These are phyloP conservation scores for Cygnus buccinator DNA, from an alignment of 2,113 vertebrate species.

Conservation along the genomic window DNA sequence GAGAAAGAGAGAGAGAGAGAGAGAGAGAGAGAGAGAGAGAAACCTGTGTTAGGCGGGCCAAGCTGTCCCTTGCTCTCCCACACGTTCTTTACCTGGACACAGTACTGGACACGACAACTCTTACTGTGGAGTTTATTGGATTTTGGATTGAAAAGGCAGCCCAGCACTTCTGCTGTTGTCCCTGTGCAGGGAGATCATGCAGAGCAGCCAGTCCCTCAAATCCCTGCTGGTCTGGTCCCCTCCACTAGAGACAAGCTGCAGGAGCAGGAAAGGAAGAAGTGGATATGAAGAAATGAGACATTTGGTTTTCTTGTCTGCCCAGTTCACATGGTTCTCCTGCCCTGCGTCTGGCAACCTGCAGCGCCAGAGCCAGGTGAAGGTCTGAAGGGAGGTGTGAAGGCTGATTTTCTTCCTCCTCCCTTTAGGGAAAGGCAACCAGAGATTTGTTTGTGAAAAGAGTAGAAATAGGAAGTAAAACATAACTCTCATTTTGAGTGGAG, in stretches of 20 bases:
- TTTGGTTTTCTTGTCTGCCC: neutral
- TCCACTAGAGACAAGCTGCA: neutral
- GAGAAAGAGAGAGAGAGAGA: too few relatives aligned
- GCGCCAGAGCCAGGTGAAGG: neutral
- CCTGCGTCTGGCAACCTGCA: neutral
- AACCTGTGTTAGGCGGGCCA: rapidly evolving
- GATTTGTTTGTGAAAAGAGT: neutral
- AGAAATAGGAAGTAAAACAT: neutral
- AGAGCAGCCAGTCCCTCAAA: neutral
- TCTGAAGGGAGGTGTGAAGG: neutral
- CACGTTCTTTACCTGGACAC: rapidly evolving
- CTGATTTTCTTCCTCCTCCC: neutral
- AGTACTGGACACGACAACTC: neutral
- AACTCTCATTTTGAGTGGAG: neutral
- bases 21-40: too few relatives aligned
- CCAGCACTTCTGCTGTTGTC: neutral
- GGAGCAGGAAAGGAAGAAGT: neutral
- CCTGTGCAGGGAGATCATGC: neutral
- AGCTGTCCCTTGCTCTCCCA: neutral
- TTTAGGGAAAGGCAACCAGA: too few relatives aligned
- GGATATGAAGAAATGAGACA: neutral
- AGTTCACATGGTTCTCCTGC: neutral
- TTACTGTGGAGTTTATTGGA: too few relatives aligned
- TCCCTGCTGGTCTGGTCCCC: neutral
- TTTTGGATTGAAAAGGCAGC: too few relatives aligned